Percentiles rank a stretch among this genome's conserved stretches.
phyloP scores from a whole-genome alignment of 2,113 vertebrate genomes.

The Vanacampus margaritifer region DNA sequence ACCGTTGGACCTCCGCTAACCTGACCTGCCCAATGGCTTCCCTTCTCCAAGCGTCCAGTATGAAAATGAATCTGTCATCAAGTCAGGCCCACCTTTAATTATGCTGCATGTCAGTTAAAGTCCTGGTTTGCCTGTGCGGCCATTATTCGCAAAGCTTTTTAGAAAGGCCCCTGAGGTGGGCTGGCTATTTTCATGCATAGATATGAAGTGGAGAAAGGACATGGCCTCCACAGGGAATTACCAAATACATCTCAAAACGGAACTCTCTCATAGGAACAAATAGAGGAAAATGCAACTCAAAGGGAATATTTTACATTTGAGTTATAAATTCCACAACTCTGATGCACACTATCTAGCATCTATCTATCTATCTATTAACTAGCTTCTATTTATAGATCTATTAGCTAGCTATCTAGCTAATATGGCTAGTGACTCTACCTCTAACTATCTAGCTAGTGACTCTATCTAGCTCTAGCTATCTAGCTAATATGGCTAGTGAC shows the following conservation, averaged over 20 bases:
- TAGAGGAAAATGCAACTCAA: not conserved
- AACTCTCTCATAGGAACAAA: constrained; percentile 20
- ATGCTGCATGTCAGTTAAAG: constrained; percentile 41
- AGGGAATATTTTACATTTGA: not conserved
- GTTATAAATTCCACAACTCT: not conserved
- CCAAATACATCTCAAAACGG: constrained; percentile 7
- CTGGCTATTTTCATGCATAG: not conserved
- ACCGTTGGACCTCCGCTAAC: constrained; percentile 27
- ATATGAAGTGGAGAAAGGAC: constrained; percentile 11
- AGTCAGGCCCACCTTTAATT: constrained; percentile 51
- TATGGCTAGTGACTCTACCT: no score
- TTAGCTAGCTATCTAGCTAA: no score
- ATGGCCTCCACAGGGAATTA: constrained; percentile 10
- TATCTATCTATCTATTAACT: no score
- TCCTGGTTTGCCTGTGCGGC: constrained; percentile 15
- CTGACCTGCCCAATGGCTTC: constrained; percentile 23
- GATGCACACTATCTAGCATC: no score
- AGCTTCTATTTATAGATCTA: no score
- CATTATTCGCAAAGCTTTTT: constrained; percentile 33
- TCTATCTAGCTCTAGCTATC: no score
- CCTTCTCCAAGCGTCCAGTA: constrained; percentile 14
- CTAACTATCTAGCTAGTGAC: no score
- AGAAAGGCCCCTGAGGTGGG: constrained; percentile 23
- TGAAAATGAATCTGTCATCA: constrained; percentile 53
- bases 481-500: no score